Percentiles rank a stretch among this genome's conserved stretches.
These are phyloP conservation scores for Enteromius radiatus DNA, from an alignment of 2,797 vertebrate genomes.

Conservation along the genomic window DNA sequence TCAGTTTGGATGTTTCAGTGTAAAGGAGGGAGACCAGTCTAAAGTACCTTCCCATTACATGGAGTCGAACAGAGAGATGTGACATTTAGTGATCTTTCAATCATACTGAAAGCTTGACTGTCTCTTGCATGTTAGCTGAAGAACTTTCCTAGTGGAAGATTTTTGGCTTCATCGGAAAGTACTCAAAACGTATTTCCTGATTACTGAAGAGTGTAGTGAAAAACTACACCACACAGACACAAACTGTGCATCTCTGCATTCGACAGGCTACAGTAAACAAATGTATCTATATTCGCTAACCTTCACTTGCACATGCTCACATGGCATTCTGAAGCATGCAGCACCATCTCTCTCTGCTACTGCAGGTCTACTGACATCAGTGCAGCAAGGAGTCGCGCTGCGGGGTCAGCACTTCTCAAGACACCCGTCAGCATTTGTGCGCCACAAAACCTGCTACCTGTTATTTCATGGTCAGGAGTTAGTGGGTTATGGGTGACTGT, in stretches of 20 bases:
- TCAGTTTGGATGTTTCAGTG: conserved; percentile 77
- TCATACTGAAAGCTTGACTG: not conserved
- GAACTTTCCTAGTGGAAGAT: not conserved
- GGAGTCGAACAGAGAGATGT: conserved; percentile 73
- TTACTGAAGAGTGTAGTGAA: not conserved
- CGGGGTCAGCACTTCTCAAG: conserved; percentile 56
- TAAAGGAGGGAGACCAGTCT: conserved; percentile 82
- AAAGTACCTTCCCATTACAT: conserved; percentile 77
- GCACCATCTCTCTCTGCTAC: not conserved
- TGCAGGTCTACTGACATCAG: conserved; percentile 34
- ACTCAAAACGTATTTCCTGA: not conserved
- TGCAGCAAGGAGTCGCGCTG: conserved; percentile 31
- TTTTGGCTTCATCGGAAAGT: not conserved
- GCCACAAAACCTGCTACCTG: conserved; percentile 49
- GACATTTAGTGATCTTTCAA: conserved; percentile 64
- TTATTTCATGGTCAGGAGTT: conserved; percentile 49
- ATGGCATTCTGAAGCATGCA: conserved; percentile 21
- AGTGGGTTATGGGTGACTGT: conserved; percentile 9
- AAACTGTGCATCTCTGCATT: not conserved
- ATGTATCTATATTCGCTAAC: not conserved
- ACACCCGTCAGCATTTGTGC: conserved; percentile 55
- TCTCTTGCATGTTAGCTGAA: not conserved
- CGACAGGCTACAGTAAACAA: not conserved
- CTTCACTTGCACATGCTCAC: conserved; percentile 7
- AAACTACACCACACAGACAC: not conserved